Conservation (phyloP, 2,113 vertebrate species). For the Thymallus thymallus region DNA sequence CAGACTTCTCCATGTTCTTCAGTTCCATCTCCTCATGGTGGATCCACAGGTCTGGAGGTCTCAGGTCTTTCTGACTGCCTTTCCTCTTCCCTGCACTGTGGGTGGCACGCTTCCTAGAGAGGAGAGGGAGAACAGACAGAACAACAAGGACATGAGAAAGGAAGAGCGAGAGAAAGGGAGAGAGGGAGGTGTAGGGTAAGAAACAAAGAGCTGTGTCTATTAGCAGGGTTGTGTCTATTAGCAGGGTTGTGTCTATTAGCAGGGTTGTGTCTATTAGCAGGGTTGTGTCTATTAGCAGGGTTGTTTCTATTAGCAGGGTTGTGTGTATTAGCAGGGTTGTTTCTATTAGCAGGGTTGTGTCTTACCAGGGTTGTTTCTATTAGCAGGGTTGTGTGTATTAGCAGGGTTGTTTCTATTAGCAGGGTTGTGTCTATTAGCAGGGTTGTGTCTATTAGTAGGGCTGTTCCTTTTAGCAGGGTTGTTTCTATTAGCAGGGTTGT, state of each 20-base stretch:
- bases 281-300: neutral
- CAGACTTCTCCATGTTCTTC: slow-evolving; percentile 91
- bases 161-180: too few species aligned
- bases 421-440: neutral
- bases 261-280: neutral
- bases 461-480: too few species aligned
- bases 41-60: slow-evolving; percentile 95
- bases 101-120: slow-evolving; percentile 74
- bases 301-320: too few species aligned
- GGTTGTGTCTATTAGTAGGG: neutral
- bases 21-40: slow-evolving; percentile 98
- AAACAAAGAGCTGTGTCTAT: neutral
- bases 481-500: too few species aligned
- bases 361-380: neutral
- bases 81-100: slow-evolving; percentile 78
- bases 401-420: too few species aligned
- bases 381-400: neutral
- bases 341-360: too few species aligned
- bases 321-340: neutral
- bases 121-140: too few species aligned
- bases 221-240: neutral
- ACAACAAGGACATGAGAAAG: too few species aligned
- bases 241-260: too few species aligned
- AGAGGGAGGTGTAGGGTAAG: neutral
- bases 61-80: slow-evolving; percentile 80